Evolutionary conservation across 2,113 vertebrate genomes (phyloP), one percentile per base, ranked within the genome.

Genomic region (Poecile atricapillus): DNA sequence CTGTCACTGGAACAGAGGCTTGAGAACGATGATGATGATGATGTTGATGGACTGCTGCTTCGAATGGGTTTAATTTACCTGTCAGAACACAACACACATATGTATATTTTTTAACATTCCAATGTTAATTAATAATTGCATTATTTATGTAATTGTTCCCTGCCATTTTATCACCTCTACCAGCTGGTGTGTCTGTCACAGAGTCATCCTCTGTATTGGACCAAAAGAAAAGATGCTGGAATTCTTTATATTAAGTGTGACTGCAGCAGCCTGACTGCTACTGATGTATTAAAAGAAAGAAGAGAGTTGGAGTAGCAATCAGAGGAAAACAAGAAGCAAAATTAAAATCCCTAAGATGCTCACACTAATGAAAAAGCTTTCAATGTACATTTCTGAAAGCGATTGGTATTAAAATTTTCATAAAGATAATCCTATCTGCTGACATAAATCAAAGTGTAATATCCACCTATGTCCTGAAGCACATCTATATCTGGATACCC

Each of bases 1-100:
- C 62, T 91, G 37, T 25, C 49, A 93, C 52, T 94, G 82, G 96
- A 95, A 90, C 20, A 88, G 37, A 89, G 43, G 11, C 58, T 79
- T 58, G 44, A 77, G 35, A 70, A 39, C 11, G 39, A 39, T 39
- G 39, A 12, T 39, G 39, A 39, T 39, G n/a, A n/a, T n/a, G 39
- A 39, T 39, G 39, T 39, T 39, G 87, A 94, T 9, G 7, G 76
- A 81, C 47, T 13, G 2, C n/a, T 95, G 23, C 83, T 95, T 90
- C 93, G 93, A 53, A 92, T 56, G 46, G 79, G 37, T 91, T 96
- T 90, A 96, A 90, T 97, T 94, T 93, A 93, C 85, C 90, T 96
- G 83, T 91, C 94, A 97, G 77, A 89, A 87, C 50, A 81, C 63
- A 33, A 64, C 23, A 46, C 8, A 46, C 5, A 63, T 12, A 27